A percentile compares a stretch with the other conserved stretches of the same genome.
These are phyloP conservation scores for Drosophila biarmipes DNA, from an alignment of 1,140 invertebrate species.

Conservation along the genomic window DNA sequence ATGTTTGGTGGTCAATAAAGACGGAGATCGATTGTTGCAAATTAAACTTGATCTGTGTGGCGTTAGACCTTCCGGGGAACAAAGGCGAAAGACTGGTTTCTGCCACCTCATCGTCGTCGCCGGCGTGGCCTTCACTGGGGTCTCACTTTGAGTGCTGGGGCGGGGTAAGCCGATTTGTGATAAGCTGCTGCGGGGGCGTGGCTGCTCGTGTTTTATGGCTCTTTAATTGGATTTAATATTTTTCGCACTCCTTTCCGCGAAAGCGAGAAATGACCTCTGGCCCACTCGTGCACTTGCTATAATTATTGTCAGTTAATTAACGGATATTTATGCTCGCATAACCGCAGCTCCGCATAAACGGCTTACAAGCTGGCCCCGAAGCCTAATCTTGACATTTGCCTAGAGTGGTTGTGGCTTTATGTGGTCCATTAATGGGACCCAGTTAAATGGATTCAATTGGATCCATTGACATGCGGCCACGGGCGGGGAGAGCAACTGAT, in stretches of 20 bases:
- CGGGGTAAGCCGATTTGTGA: constrained; percentile 52
- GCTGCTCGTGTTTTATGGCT: constrained; percentile 52
- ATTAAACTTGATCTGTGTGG: constrained; percentile 44
- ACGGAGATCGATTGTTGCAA: constrained; percentile 56
- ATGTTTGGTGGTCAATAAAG: constrained; percentile 58
- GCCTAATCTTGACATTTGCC: constrained; percentile 84
- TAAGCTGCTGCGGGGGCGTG: constrained; percentile 52
- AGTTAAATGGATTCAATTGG: constrained; percentile 41
- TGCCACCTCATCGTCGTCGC: constrained; percentile 54
- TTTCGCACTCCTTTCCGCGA: constrained; percentile 45
- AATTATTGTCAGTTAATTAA: constrained; percentile 74
- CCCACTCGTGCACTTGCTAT: constrained; percentile 59
- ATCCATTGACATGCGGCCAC: constrained; percentile 36
- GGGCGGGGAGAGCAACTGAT: constrained; percentile 18
- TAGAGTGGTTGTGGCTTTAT: constrained; percentile 8
- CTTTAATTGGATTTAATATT: constrained; percentile 79
- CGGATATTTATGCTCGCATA: constrained; percentile 53
- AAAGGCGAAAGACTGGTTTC: constrained; percentile 49
- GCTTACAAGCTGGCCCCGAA: constrained; percentile 84
- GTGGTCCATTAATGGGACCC: constrained; percentile 9
- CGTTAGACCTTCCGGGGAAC: constrained; percentile 49
- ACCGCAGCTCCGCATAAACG: constrained; percentile 63
- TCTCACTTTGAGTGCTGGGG: not conserved
- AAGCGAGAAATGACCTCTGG: not conserved
- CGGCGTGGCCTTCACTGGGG: constrained; percentile 48